A percentile compares a stretch with the other conserved stretches of the same genome.
Conservation (phyloP, 2,888 invertebrate genomes). For the Oegoconia quadripuncta region DNA sequence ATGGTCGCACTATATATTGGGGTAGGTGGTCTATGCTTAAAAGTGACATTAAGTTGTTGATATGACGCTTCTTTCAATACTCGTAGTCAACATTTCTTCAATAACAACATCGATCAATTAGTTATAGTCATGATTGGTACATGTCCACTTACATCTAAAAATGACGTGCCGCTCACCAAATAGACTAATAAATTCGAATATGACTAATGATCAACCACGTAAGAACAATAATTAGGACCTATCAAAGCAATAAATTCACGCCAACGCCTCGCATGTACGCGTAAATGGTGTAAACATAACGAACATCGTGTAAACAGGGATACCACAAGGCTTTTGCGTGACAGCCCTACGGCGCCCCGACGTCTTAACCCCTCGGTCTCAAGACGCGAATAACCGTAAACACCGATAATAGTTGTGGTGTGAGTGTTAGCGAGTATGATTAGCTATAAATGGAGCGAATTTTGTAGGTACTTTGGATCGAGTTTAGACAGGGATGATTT, state of each 20-base stretch:
- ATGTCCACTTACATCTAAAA: too few species aligned
- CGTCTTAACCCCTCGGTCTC: slow-evolving; percentile 56
- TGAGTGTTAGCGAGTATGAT: slow-evolving; percentile 21
- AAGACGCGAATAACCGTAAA: slow-evolving; percentile 58
- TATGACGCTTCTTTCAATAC: too few species aligned
- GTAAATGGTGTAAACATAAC: slow-evolving; percentile 27
- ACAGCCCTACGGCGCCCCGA: slow-evolving; percentile 43
- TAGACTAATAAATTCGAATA: neutral
- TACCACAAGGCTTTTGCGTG: slow-evolving; percentile 39
- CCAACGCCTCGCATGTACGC: neutral
- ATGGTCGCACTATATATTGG: too few species aligned
- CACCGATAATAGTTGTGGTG: slow-evolving; percentile 22
- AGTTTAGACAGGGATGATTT: too few species aligned
- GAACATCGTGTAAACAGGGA: slow-evolving; percentile 20
- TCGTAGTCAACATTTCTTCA: neutral
- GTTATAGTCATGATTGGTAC: too few species aligned
- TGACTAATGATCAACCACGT: too few species aligned
- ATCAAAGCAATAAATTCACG: slow-evolving; percentile 2
- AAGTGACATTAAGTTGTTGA: too few species aligned
- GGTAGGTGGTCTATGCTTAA: too few species aligned
- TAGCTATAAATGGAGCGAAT: slow-evolving; percentile 9
- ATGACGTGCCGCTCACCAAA: too few species aligned
- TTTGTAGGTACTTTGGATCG: neutral
- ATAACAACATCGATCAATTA: neutral
- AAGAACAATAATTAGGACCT: too few species aligned